Base-by-base conservation (phyloP, 1,140 invertebrate genomes). In the Leptinotarsa undecemlineata region DNA sequence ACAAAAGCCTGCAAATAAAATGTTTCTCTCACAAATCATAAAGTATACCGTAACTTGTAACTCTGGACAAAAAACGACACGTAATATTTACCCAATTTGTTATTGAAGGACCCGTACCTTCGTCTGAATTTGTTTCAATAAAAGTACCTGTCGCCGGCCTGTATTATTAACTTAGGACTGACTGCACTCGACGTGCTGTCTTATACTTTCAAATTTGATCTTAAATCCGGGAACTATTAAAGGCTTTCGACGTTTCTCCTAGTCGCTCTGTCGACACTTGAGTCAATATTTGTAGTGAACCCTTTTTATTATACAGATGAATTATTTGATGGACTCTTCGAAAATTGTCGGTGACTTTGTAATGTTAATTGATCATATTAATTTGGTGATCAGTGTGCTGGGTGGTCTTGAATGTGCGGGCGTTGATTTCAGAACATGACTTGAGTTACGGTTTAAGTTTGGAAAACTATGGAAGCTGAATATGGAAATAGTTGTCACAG, bases 41-140 rank as follows among this genome's bases (percentile, higher is more conserved):
- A 42, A 42, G 33, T 11, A 42, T 42, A 42, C 33, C 8, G 8
- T 42, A 42, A 42, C 33, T 42, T 42, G 0, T 0, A 42, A 42
- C 8, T 42, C 33, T 42, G 33, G 2, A 42, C 33, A 42, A 42
- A 42, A 42, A 42, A 42, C 33, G 33, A 57, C 15, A 57, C 51
- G 15, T 57, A 57, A 57, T 57, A 57, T 57, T 57, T 57, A 57
- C 51, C 2, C 51, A 57, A 57, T 57, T 57, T 57, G 51, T 57
- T 57, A 57, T 57, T 57, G 51, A 19, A 57, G n/a, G 51, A 14
- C 33, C 33, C 33, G 33, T 42, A 57, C 51, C 51, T 57, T n/a
- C 51, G 51, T 57, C 51, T 57, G 51, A 57, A 57, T 57, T 57
- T 57, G 51, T 57, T 57, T 57, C n/a, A 57, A 57, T 57, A n/a